Evolutionary conservation across 2,113 vertebrate genomes (phyloP).

Genomic region (Stegastes partitus): DNA sequence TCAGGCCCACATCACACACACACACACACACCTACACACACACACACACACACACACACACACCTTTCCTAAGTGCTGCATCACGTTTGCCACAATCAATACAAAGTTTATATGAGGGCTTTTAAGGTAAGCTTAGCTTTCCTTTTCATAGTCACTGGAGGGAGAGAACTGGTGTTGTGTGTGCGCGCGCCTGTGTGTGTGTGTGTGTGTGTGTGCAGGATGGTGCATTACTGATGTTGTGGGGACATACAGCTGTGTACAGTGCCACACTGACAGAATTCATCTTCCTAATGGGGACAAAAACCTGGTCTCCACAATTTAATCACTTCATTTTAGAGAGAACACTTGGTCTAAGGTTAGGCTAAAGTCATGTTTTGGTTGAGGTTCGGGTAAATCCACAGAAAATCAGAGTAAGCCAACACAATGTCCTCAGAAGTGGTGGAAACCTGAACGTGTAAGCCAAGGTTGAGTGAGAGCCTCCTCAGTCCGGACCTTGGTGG

Average conservation of each 20-base stretch:
- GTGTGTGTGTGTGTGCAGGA: not conserved
- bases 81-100: conserved; percentile 60
- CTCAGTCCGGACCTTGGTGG: conserved; percentile 41
- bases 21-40: conserved; percentile 1
- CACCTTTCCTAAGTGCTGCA: conserved; percentile 32
- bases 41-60: not conserved
- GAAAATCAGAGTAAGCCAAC: not conserved
- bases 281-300: too few relatives aligned
- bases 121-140: conserved; percentile 62
- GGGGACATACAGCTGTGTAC: not conserved
- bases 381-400: not conserved
- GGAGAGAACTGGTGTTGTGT: not conserved
- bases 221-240: not conserved
- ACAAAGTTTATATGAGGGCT: conserved; percentile 62
- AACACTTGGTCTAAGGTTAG: not conserved
- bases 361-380: too few relatives aligned
- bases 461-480: conserved; percentile 36
- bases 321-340: too few relatives aligned
- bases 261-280: too few relatives aligned
- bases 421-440: not conserved
- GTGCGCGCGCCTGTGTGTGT: not conserved
- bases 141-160: conserved; percentile 14
- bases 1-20: not conserved
- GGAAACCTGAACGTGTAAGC: not conserved
- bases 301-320: too few relatives aligned